Base-by-base conservation (phyloP, 2,797 vertebrate genomes). In the Anableps anableps region DNA sequence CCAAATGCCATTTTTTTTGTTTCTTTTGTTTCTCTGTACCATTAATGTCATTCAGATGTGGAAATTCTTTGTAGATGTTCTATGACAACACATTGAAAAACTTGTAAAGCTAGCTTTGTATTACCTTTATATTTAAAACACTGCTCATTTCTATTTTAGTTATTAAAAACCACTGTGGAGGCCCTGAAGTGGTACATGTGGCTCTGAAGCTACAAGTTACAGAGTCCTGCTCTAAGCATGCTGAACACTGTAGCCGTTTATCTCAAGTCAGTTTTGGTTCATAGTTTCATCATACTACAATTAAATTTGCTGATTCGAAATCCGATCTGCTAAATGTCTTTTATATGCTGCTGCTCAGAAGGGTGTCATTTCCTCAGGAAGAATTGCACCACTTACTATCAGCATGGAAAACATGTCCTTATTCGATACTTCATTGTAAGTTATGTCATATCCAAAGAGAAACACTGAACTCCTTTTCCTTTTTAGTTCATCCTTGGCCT, bases 351-450 rank as follows among this genome's bases (percentile, higher is more conserved):
- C 82, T 74, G 83, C 53, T 7, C 70, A 86, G 31, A 43, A 81
- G 78, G 83, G 86, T 80, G 81, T 81, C 21, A 64, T 86, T 91
- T 93, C 87, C 87, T 85, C 60, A 23, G 71, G 83, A 87, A 83
- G 80, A 85, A 82, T 38, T 86, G 74, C 70, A 74, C 74, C 80
- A 84, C 38, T 71, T 80, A 74, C 50, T 82, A 83, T 14, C 8
- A 43, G 14, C 60, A 17, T 80, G 36, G 76, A 81, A 80, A 87
- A 80, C 77, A 64, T 36, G 47, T 75, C 76, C 74, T 36, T 0
- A 72, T 85, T 41, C 80, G 75, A 5, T 21, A 38, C 21, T 68
- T 84, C 80, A 86, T 23, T 80, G 41, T 36, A 38, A 77, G 38
- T 50, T 83, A 43, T 19, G n/a, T 21, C 38, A 77, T 81, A 68